Evolutionary conservation across 2,797 vertebrate species (phyloP).

Genomic region (Diplodus sargus): DNA sequence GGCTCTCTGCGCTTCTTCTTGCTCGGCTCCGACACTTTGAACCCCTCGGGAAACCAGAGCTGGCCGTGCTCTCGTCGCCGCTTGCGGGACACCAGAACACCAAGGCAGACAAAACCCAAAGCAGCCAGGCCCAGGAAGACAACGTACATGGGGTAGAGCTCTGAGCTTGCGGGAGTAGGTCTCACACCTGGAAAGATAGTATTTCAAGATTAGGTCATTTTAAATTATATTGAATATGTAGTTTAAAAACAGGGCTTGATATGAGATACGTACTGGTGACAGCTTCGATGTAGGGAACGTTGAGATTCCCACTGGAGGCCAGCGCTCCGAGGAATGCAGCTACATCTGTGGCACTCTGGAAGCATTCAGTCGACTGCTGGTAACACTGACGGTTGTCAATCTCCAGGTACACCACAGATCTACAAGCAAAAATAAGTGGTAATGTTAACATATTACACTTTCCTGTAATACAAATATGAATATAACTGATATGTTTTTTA

Average conservation of each 20-base stretch:
- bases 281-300: slow-evolving; percentile 97
- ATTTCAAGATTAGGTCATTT: no score
- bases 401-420: slow-evolving; percentile 95
- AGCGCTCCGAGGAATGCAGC: slow-evolving; percentile 96
- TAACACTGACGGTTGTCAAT: slow-evolving; percentile 98
- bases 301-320: slow-evolving; percentile 93
- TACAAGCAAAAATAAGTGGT: slow-evolving; percentile 33
- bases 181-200: slow-evolving; percentile 86
- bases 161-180: slow-evolving; percentile 71
- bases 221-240: background rate
- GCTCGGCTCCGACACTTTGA: slow-evolving; percentile 92
- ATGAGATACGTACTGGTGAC: slow-evolving; percentile 91
- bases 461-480: no score
- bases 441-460: background rate
- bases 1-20: slow-evolving; percentile 98
- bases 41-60: slow-evolving; percentile 97
- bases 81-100: slow-evolving; percentile 95
- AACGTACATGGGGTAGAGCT: slow-evolving; percentile 92
- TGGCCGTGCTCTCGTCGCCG: slow-evolving; percentile 96
- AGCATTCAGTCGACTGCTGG: slow-evolving; percentile 94
- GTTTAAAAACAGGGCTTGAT: background rate
- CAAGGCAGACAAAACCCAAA: slow-evolving; percentile 88
- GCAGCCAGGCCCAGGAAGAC: slow-evolving; percentile 86
- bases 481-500: no score
- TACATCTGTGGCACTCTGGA: slow-evolving; percentile 95